Evolutionary conservation across 1,140 invertebrate genomes (phyloP).

Genomic region (Drosophila subpulchrella): DNA sequence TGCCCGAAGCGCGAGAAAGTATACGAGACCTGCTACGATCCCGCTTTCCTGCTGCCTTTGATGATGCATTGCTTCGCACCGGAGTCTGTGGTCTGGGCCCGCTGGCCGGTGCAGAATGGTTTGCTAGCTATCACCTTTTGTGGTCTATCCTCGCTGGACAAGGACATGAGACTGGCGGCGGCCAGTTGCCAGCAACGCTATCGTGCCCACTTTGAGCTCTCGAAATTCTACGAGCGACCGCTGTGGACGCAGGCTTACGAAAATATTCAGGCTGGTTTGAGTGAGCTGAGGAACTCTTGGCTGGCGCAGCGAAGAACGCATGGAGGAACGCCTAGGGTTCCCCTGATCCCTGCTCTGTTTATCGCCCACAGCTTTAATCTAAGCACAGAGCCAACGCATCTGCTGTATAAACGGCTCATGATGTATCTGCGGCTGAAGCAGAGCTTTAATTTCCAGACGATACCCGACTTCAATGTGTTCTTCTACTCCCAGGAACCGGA

Average conservation of each 20-base stretch:
- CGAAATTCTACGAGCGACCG: slow-evolving; percentile 85
- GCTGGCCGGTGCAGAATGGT: slow-evolving; percentile 87
- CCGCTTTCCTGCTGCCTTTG: slow-evolving; percentile 89
- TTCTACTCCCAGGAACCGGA: slow-evolving; percentile 88
- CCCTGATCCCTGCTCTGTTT: slow-evolving; percentile 87
- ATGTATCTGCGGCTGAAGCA: slow-evolving; percentile 89
- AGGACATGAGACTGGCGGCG: slow-evolving; percentile 86
- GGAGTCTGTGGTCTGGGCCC: slow-evolving; percentile 87
- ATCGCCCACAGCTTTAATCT: slow-evolving; percentile 87
- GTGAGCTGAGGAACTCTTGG: slow-evolving; percentile 68
- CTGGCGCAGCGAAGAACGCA: slow-evolving; percentile 72
- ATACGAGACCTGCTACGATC: slow-evolving; percentile 87
- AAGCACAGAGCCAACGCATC: slow-evolving; percentile 87
- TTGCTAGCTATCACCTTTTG: slow-evolving; percentile 87
- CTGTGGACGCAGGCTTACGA: slow-evolving; percentile 84
- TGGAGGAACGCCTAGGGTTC: slow-evolving; percentile 85
- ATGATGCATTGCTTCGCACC: slow-evolving; percentile 86
- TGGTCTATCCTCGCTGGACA: slow-evolving; percentile 86
- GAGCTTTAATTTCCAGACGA: slow-evolving; percentile 87
- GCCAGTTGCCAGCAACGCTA: slow-evolving; percentile 87
- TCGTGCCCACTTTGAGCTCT: slow-evolving; percentile 85
- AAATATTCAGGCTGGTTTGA: slow-evolving; percentile 85
- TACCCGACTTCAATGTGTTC: slow-evolving; percentile 90
- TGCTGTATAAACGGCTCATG: slow-evolving; percentile 87
- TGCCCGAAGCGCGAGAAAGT: slow-evolving; percentile 69